Evolutionary conservation across 2,888 invertebrate genomes (phyloP).

Genomic region (Zonitis immaculata): DNA sequence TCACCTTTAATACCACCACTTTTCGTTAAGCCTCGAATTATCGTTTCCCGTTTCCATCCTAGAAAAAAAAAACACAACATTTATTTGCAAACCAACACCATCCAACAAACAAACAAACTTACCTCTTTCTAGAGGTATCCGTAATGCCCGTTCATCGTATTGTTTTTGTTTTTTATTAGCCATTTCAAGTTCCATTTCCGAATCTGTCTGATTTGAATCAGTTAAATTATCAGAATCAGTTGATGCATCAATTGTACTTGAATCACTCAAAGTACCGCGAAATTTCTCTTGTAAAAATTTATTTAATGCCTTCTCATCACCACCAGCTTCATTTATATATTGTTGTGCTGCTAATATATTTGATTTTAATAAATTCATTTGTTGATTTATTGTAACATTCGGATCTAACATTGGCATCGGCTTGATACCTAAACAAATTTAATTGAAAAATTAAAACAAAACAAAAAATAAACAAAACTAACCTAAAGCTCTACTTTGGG

Average conservation of each 20-base stretch:
- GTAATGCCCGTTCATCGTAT: slow-evolving; percentile 57
- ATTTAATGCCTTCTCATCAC: slow-evolving; percentile 50
- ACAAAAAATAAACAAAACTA: slow-evolving; percentile 11
- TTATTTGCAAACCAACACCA: no score
- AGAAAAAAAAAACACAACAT: slow-evolving; percentile 1
- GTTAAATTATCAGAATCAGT: slow-evolving; percentile 58
- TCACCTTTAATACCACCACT: slow-evolving; percentile 89
- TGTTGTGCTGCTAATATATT: slow-evolving; percentile 68
- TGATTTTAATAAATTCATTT: slow-evolving; percentile 55
- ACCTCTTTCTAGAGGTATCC: slow-evolving; percentile 60
- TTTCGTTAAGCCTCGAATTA: slow-evolving; percentile 80
- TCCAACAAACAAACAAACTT: slow-evolving; percentile 54
- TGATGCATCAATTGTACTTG: slow-evolving; percentile 54
- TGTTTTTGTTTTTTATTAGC: slow-evolving; percentile 49
- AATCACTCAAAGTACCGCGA: slow-evolving; percentile 54
- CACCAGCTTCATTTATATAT: slow-evolving; percentile 47
- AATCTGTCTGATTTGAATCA: slow-evolving; percentile 57
- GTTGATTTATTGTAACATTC: slow-evolving; percentile 54
- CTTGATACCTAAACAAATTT: slow-evolving; percentile 53
- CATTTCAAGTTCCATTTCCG: slow-evolving; percentile 50
- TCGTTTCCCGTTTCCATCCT: slow-evolving; percentile 92
- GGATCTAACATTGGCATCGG: slow-evolving; percentile 61
- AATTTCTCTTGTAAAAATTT: slow-evolving; percentile 55
- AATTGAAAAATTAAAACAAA: neutral
- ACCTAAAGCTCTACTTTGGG: slow-evolving; percentile 78